Percentiles rank a stretch among this genome's conserved stretches.
These are phyloP conservation scores for Gymnothorax reevesii DNA, from an alignment of 2,797 vertebrate species.

Conservation along the genomic window DNA sequence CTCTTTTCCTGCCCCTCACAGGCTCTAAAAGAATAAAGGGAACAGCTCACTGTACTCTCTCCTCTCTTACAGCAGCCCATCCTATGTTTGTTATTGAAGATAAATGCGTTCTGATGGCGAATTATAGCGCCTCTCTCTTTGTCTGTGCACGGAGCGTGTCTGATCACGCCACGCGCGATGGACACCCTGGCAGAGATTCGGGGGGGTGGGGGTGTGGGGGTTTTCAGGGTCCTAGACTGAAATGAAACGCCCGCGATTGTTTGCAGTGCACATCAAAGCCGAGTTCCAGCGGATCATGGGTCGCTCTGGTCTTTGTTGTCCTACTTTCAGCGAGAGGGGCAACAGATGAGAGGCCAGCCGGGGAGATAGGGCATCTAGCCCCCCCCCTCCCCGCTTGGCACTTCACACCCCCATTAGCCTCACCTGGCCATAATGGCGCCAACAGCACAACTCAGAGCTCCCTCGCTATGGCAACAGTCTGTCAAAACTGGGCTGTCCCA, in stretches of 20 bases:
- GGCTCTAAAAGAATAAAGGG: not conserved
- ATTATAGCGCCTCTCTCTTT: conserved; percentile 68
- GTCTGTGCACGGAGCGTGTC: conserved; percentile 68
- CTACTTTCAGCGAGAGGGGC: conserved; percentile 72
- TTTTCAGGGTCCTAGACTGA: not conserved
- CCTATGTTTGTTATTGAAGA: conserved; percentile 3
- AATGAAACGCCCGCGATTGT: conserved; percentile 52
- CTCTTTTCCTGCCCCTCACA: not conserved
- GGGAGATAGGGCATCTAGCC: conserved; percentile 48
- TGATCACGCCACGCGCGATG: conserved; percentile 68
- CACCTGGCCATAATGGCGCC: conserved; percentile 72
- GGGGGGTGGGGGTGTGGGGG: not conserved
- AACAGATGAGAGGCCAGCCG: conserved; percentile 68
- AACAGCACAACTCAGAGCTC: conserved; percentile 24
- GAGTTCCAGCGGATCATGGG: conserved; percentile 66
- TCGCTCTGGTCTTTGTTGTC: conserved; percentile 78
- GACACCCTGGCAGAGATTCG: conserved; percentile 62
- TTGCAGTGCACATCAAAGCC: conserved; percentile 76
- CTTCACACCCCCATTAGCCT: conserved; percentile 76
- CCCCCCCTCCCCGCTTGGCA: conserved; percentile 64
- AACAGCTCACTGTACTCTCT: not conserved
- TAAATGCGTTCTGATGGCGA: conserved; percentile 58
- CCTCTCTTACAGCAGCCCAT: not conserved
- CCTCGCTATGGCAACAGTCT: not conserved
- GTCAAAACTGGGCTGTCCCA: not conserved